Conservation (phyloP, 2,888 invertebrate genomes). For the Caenorhabditis plicata region DNA sequence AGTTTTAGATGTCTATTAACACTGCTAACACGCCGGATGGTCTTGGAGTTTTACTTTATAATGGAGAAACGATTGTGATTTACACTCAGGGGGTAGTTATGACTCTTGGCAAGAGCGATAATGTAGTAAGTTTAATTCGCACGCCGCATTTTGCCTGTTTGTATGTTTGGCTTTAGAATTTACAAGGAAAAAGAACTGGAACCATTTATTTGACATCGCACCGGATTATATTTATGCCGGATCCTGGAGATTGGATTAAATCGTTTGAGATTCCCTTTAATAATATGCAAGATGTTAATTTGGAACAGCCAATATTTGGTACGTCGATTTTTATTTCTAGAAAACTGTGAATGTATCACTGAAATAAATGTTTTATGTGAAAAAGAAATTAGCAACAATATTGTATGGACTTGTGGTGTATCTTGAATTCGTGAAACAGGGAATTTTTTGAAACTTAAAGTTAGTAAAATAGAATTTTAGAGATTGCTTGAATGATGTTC, state of each 20-base stretch:
- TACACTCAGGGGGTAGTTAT: constrained; percentile 38
- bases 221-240: constrained; percentile 67
- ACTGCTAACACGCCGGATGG: constrained; percentile 85
- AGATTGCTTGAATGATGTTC: no score
- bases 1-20: constrained; percentile 84
- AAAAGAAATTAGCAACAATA: no score
- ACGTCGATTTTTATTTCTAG: neutral
- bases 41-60: constrained; percentile 91
- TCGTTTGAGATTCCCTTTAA: constrained; percentile 96
- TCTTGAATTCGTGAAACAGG: no score
- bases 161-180: constrained; percentile 33
- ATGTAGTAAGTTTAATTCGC: constrained; percentile 74
- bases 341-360: no score
- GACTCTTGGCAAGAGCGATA: constrained; percentile 36
- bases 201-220: constrained; percentile 94
- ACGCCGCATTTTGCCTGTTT: neutral
- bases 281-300: constrained; percentile 76
- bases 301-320: constrained; percentile 96
- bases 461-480: no score
- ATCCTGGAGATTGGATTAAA: constrained; percentile 33
- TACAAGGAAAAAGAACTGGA: constrained; percentile 70
- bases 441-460: no score
- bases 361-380: no score
- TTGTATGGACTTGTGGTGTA: no score
- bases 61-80: constrained; percentile 74